A percentile compares a stretch with the other conserved stretches of the same genome.
Conservation (phyloP, 2,113 vertebrate species). For the Rynchops niger region DNA sequence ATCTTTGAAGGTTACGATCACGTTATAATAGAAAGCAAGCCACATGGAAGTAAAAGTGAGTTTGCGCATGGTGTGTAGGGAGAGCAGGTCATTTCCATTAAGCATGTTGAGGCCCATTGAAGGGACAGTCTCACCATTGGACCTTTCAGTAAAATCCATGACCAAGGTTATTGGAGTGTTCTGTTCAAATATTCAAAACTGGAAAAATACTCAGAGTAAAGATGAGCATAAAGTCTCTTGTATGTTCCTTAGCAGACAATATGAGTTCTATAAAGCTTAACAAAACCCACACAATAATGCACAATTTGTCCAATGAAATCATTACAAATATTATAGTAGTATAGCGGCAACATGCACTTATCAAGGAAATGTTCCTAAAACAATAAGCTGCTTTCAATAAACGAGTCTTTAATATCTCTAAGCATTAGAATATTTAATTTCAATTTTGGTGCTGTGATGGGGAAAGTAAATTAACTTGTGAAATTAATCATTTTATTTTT, state of each 20-base stretch:
- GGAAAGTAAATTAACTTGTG: slow-evolving; percentile 77
- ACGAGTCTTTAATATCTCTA: slow-evolving; percentile 66
- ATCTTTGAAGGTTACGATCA: background rate
- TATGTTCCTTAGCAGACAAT: background rate
- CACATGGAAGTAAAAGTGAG: background rate
- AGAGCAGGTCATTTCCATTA: background rate
- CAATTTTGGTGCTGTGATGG: slow-evolving; percentile 62
- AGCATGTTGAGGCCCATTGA: background rate
- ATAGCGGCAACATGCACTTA: slow-evolving; percentile 12
- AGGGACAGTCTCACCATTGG: rapidly evolving
- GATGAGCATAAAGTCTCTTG: background rate
- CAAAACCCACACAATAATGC: background rate
- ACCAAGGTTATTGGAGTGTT: background rate
- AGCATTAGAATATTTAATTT: slow-evolving; percentile 76
- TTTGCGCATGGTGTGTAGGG: background rate
- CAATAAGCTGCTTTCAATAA: slow-evolving; percentile 67
- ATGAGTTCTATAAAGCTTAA: background rate
- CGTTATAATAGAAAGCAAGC: background rate
- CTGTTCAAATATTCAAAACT: background rate
- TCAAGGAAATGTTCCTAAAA: slow-evolving; percentile 64
- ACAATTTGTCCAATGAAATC: slow-evolving; percentile 18
- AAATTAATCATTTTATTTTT: slow-evolving; percentile 81
- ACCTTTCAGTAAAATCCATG: background rate
- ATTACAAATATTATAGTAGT: background rate
- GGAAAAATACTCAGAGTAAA: background rate